Evolutionary conservation across 2,797 vertebrate species (phyloP), one percentile per base, ranked within the genome.

Genomic region (Sebastes vulpes): DNA sequence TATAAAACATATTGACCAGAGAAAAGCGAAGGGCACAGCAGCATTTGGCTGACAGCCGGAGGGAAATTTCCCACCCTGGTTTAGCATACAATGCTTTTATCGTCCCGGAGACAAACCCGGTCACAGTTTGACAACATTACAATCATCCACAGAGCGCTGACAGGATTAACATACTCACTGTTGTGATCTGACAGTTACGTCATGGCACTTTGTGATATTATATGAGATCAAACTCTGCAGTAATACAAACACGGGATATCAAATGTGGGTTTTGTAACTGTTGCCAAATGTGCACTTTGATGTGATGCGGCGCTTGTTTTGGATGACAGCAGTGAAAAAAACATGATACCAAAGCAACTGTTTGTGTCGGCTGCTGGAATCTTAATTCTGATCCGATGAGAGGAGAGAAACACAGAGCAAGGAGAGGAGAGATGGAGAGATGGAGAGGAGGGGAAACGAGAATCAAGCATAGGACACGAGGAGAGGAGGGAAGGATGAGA

Each of bases 161-260:
- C 82, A 72, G 89, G 89, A 89, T 91, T 87, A 85, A 28, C 70
- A 25, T 4, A 7, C 25, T 61, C 72, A 31, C 83, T 29, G 72
- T 21, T 82, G 81, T 48, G 29, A 74, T 82, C 29, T 6, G 72
- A 75, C 79, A 10, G 23, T 63, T 38, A 75, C 61, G 61, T 76
- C 77, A 77, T 1, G 65, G 1, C 79, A 58, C 75, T 72, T 16
- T 72, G 63, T 48, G 70, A 83, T 79, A 64, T 78, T 79, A 66
- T 12, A 81, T 0, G 9, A 77, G 80, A 85, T 85, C 81, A 84
- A 85, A 77, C 75, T 80, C 52, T 16, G 21, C 1, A 54, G 1
- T 42, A 16, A 84, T 5, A 57, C 67, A 70, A 82, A 78, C 72
- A 21, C 10, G 78, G 48, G 68, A 83, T 8, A 65, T 81, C 53